These are phyloP conservation scores for Stomorhina lunata DNA, from an alignment of 2,888 invertebrate species.

Conservation along the genomic window DNA sequence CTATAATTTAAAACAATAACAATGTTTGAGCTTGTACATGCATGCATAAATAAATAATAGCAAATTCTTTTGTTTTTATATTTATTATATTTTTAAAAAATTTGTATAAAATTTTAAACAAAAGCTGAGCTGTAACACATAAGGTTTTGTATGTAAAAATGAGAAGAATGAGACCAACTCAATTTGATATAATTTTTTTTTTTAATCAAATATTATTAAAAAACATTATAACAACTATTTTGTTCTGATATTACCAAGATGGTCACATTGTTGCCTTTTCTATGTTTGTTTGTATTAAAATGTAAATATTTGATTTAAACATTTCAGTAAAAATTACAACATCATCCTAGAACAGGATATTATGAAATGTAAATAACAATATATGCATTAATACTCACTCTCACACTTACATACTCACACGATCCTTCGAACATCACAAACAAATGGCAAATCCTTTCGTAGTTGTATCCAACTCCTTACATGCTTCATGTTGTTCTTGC, in stretches of 20 bases:
- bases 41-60: constrained; percentile 56
- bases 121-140: not conserved
- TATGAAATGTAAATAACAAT: constrained; percentile 19
- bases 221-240: not conserved
- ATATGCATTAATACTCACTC: constrained; percentile 11
- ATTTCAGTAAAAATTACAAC: constrained; percentile 17
- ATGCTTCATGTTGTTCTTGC: not conserved
- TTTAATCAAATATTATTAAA: too few relatives aligned
- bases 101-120: constrained; percentile 17
- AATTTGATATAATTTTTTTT: not conserved
- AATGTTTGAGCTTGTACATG: constrained; percentile 48
- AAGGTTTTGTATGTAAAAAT: not conserved
- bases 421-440: not conserved
- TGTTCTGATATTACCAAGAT: too few relatives aligned
- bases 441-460: not conserved
- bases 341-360: constrained; percentile 23
- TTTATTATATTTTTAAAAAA: constrained; percentile 13
- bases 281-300: not conserved
- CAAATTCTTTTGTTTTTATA: constrained; percentile 29
- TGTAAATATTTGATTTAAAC: constrained; percentile 27
- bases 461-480: not conserved
- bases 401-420: constrained; percentile 21
- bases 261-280: constrained; percentile 1
- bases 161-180: not conserved
- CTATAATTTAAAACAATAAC: constrained; percentile 30